Evolutionary conservation across 2,888 invertebrate genomes (phyloP).

Genomic region (Pyrochroa serraticornis): DNA sequence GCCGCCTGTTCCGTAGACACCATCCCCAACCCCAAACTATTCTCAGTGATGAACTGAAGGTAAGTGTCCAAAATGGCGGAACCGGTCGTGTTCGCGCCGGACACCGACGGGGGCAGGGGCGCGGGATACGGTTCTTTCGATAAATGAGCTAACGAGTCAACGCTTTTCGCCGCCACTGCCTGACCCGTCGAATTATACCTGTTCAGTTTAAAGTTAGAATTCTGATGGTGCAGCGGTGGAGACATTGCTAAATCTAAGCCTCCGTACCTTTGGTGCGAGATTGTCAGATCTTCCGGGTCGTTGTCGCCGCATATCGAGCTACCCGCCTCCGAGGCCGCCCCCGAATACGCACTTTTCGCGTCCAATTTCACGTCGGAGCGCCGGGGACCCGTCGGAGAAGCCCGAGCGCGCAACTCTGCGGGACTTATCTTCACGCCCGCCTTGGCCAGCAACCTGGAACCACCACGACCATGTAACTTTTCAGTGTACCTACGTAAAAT

Average conservation of each 20-base stretch:
- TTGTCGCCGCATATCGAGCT: slow-evolving; percentile 80
- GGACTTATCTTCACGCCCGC: slow-evolving; percentile 87
- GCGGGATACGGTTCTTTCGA: slow-evolving; percentile 74
- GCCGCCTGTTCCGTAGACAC: slow-evolving; percentile 68
- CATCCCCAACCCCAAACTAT: slow-evolving; percentile 73
- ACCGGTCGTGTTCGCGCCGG: slow-evolving; percentile 64
- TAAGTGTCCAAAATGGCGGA: slow-evolving; percentile 86
- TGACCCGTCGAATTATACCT: slow-evolving; percentile 55
- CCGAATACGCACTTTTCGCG: slow-evolving; percentile 70
- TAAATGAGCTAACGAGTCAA: slow-evolving; percentile 67
- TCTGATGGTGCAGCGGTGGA: slow-evolving; percentile 58
- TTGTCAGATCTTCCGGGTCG: slow-evolving; percentile 83
- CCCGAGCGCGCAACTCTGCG: slow-evolving; percentile 81
- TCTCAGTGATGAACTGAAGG: slow-evolving; percentile 86
- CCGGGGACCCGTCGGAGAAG: slow-evolving; percentile 83
- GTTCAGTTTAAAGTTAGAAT: slow-evolving; percentile 56
- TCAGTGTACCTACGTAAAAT: too few relatives aligned
- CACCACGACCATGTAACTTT: neutral
- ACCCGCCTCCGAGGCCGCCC: slow-evolving; percentile 71
- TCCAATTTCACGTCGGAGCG: slow-evolving; percentile 80
- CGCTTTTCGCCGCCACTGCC: slow-evolving; percentile 71
- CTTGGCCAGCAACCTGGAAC: slow-evolving; percentile 76
- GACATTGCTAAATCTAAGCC: slow-evolving; percentile 58
- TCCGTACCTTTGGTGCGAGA: slow-evolving; percentile 63
- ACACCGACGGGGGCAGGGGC: slow-evolving; percentile 59